Evolutionary conservation across 2,888 invertebrate genomes (phyloP).

Genomic region (Heliconius aoede): DNA sequence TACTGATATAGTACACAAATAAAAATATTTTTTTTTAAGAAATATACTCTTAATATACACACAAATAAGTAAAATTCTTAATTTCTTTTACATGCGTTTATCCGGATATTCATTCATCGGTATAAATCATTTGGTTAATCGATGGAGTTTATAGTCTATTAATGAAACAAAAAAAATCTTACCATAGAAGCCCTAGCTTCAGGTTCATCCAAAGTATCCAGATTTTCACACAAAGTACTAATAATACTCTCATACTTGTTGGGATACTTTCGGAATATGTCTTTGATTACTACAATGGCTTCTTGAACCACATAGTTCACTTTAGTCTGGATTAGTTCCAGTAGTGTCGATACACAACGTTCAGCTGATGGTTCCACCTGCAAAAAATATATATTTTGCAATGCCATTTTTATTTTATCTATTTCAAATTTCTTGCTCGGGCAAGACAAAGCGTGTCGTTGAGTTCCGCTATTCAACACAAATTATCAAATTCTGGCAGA

Average conservation of each 20-base stretch:
- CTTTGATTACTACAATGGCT: conserved; percentile 99
- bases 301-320: conserved; percentile 99
- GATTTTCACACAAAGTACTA: conserved; percentile 98
- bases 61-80: not conserved
- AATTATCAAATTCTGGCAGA: too few relatives aligned
- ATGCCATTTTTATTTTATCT: not conserved
- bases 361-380: conserved; percentile 97
- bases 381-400: not conserved
- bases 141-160: not conserved
- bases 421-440: not conserved
- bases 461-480: not conserved
- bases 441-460: not conserved
- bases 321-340: conserved; percentile 99
- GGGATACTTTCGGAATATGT: conserved; percentile 98
- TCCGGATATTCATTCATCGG: not conserved
- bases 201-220: conserved; percentile 99
- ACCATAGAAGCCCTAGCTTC: conserved; percentile 99
- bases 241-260: conserved; percentile 99
- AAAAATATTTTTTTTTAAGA: too few relatives aligned
- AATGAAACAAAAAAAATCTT: conserved; percentile 43
- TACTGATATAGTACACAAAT: too few relatives aligned
- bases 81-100: not conserved
- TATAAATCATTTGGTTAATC: not conserved
- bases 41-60: too few relatives aligned
- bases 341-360: conserved; percentile 97